Evolutionary conservation across 2,888 invertebrate species (phyloP).

Genomic region (Spialia ferax): DNA sequence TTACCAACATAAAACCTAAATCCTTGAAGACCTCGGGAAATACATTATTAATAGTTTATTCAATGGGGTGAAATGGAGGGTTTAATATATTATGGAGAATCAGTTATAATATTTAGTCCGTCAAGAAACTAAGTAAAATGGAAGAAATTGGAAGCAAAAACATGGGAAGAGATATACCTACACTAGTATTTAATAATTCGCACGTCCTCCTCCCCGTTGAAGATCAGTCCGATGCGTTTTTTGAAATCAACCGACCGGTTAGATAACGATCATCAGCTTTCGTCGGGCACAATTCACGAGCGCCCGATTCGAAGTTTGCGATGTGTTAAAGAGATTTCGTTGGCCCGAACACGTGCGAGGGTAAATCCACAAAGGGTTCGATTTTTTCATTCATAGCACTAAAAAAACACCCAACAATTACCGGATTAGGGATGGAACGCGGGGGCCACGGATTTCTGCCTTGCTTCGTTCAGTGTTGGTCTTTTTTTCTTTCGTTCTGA

Average conservation of each 20-base stretch:
- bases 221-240: conserved; percentile 32
- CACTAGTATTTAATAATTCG: conserved; percentile 35
- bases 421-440: conserved; percentile 77
- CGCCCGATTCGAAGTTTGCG: conserved; percentile 60
- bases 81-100: no score
- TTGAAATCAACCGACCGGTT: conserved; percentile 36
- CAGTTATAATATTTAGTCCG: no score
- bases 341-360: conserved; percentile 72
- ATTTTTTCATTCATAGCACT: conserved; percentile 68
- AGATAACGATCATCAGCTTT: conserved; percentile 63
- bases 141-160: no score
- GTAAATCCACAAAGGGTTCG: conserved; percentile 74
- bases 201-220: conserved; percentile 49
- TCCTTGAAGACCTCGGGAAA: no score
- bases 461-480: conserved; percentile 30
- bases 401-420: conserved; percentile 78
- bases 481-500: conserved; percentile 57
- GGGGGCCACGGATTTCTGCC: conserved; percentile 61
- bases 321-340: conserved; percentile 68
- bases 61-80: no score
- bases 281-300: conserved; percentile 62
- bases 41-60: no score
- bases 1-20: no score
- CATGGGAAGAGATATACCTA: no score
- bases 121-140: no score